Evolutionary conservation across 1,140 invertebrate genomes (phyloP).

Genomic region (Drosophila triauraria): DNA sequence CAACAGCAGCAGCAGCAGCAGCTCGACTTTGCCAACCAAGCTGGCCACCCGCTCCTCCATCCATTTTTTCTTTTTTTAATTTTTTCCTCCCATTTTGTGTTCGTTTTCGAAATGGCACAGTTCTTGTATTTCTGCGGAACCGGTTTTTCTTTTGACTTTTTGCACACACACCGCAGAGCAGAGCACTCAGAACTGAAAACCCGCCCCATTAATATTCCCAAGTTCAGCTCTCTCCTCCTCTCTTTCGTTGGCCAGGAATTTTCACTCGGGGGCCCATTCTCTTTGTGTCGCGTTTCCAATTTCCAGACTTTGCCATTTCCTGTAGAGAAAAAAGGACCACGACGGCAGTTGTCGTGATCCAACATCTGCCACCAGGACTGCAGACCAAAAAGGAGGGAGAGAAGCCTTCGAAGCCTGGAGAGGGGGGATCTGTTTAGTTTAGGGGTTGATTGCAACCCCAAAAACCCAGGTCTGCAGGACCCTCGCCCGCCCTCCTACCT

Average conservation of each 20-base stretch:
- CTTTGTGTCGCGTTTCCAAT: slow-evolving; percentile 11
- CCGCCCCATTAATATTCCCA: slow-evolving; percentile 42
- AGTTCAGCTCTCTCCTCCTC: slow-evolving; percentile 33
- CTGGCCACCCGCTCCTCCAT: slow-evolving; percentile 44
- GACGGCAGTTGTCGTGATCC: slow-evolving; percentile 61
- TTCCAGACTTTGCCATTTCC: slow-evolving; percentile 57
- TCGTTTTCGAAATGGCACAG: slow-evolving; percentile 77
- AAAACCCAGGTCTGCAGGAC: slow-evolving; percentile 28
- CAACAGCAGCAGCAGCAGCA: slow-evolving; percentile 10
- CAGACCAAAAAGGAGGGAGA: slow-evolving; percentile 16
- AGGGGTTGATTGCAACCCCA: slow-evolving; percentile 57
- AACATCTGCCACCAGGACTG: slow-evolving; percentile 44
- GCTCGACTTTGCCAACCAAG: slow-evolving; percentile 18
- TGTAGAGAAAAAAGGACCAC: slow-evolving; percentile 46
- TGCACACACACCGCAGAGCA: slow-evolving; percentile 1
- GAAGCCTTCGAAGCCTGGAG: background rate
- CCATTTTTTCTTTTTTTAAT: slow-evolving; percentile 4
- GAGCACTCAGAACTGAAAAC: slow-evolving; percentile 49
- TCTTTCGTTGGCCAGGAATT: slow-evolving; percentile 28
- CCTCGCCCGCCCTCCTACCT: slow-evolving; percentile 23
- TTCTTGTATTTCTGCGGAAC: slow-evolving; percentile 76
- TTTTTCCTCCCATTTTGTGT: slow-evolving; percentile 19
- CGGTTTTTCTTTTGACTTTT: slow-evolving; percentile 83
- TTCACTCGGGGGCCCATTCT: slow-evolving; percentile 31
- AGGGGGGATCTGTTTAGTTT: slow-evolving; percentile 47